Conservation (phyloP, 2,797 vertebrate genomes). For the Neosilurus hyrtlii region DNA sequence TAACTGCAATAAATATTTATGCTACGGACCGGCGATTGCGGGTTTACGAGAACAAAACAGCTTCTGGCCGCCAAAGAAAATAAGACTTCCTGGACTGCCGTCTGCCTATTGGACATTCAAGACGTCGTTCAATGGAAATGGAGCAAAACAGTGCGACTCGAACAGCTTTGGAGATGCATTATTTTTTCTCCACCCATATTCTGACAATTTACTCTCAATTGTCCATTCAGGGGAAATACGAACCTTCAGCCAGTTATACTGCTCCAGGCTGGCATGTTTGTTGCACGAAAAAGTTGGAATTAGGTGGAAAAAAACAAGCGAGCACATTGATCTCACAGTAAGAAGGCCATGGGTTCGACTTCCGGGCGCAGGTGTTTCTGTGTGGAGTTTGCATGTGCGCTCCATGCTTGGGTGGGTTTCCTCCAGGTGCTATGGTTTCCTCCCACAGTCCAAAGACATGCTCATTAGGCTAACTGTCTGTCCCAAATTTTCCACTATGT, state of each 20-base stretch:
- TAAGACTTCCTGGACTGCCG: not conserved
- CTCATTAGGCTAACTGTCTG: too few relatives aligned
- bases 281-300: not conserved
- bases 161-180: not conserved
- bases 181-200: not conserved
- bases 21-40: slow-evolving; percentile 3
- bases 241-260: not conserved
- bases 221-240: not conserved
- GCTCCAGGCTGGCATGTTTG: not conserved
- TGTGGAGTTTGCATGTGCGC: too few relatives aligned
- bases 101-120: slow-evolving; percentile 8
- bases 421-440: too few relatives aligned
- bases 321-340: too few relatives aligned
- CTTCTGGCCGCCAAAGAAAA: slow-evolving; percentile 23
- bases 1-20: slow-evolving; percentile 40
- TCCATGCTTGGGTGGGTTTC: too few relatives aligned
- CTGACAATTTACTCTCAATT: slow-evolving; percentile 12
- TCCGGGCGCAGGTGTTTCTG: too few relatives aligned
- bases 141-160: not conserved
- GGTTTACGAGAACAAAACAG: slow-evolving; percentile 34
- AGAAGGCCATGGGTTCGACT: too few relatives aligned
- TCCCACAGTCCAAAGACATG: too few relatives aligned
- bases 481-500: too few relatives aligned
- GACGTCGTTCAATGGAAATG: slow-evolving; percentile 13
- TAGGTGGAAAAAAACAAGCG: not conserved